Conservation (phyloP, 2,113 vertebrate genomes). For the Oryzias curvinotus region DNA sequence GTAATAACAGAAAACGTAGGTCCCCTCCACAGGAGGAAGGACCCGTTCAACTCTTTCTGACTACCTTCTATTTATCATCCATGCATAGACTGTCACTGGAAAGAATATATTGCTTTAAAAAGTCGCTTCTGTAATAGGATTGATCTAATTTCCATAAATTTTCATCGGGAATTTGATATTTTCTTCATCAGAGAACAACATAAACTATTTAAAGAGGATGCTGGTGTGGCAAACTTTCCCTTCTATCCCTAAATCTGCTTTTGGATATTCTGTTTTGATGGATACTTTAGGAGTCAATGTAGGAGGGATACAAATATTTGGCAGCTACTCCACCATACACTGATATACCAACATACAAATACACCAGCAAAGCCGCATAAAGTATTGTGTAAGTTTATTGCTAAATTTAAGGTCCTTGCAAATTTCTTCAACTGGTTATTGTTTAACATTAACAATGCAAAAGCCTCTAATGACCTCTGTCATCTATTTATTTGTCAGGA, state of each 20-base stretch:
- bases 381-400: constrained; percentile 26
- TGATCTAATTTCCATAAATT: constrained; percentile 85
- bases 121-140: constrained; percentile 78
- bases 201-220: constrained; percentile 79
- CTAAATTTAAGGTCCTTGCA: constrained; percentile 26
- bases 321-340: constrained; percentile 16
- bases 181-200: constrained; percentile 81
- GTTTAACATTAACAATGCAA: constrained; percentile 7
- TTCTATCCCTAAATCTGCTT: constrained; percentile 73
- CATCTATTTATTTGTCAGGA: constrained; percentile 23
- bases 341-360: constrained; percentile 9
- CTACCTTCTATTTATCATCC: constrained; percentile 80
- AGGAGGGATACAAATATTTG: constrained; percentile 57
- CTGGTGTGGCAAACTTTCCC: constrained; percentile 79
- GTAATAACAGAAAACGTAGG: constrained; percentile 74
- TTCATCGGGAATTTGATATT: constrained; percentile 82
- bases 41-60: constrained; percentile 74
- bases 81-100: constrained; percentile 73
- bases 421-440: constrained; percentile 45
- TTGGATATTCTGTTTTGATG: constrained; percentile 73
- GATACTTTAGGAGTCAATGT: constrained; percentile 55
- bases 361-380: background rate
- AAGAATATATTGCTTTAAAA: constrained; percentile 85
- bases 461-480: constrained; percentile 21
- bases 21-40: constrained; percentile 66